Evolutionary conservation across 2,797 vertebrate species (phyloP), one percentile per base, ranked within the genome.

Genomic region (Semaprochilodus insignis): DNA sequence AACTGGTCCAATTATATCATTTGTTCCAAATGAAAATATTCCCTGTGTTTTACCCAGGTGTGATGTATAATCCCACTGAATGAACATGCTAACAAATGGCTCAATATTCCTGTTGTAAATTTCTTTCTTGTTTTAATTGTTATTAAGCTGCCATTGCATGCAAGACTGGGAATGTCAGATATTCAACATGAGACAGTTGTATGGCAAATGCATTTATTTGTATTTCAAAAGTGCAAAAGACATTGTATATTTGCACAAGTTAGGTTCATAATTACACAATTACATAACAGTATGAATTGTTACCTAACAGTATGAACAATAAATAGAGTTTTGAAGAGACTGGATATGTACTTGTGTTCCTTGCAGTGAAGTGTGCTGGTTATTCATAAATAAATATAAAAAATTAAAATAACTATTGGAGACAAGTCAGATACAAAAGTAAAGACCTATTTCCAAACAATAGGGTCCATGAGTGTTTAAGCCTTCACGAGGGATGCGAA

Each of bases 321-420:
- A 81, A 89, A 88, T 85, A 88, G 78, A 81, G 86, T 84, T 87
- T 66, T 76, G 83, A 80, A 82, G 78, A 84, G 78, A 83, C 81
- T 77, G 83, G 83, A 87, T 80, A 85, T 78, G 82, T 86, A 83
- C 74, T 77, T 80, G 75, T 76, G 86, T 81, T 89, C 73, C 60
- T 87, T 82, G 85, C 31, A 82, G 83, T 81, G 75, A 85, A 80
- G 87, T 86, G 86, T 83, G 86, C 78, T 81, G 85, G 81, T 77
- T 84, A 82, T 87, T 90, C 83, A 91, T 89, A 90, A 92, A 92
- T 91, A 91, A 90, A 91, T 91, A 92, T 90, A 90, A 92, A 91
- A 86, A 86, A 85, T 75, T 40, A 66, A 66, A 78, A 82, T 80
- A 86, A 81, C 78, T 81, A 80, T 77, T 81, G 75, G 79, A 90